Base-by-base conservation (phyloP, 2,888 invertebrate genomes). In the Phania funesta region DNA sequence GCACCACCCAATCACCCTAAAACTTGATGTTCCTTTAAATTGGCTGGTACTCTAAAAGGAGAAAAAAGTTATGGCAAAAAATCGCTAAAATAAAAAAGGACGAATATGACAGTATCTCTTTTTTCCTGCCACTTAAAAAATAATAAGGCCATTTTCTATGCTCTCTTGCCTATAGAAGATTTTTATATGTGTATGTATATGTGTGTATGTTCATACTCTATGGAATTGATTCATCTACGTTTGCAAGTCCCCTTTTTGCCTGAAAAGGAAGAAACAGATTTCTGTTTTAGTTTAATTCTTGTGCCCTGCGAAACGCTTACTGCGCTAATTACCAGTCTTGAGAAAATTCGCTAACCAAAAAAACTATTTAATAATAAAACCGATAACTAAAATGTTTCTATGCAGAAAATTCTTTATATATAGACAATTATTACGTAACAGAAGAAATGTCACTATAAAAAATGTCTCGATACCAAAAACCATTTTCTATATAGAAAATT, bases 111-210 rank as follows among this genome's bases (percentile, higher is more conserved):
- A 54, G n/a, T 38, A 20, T 58, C 32, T 46, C 16, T 13, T 29
- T 29, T 46, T 58, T 48, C n/a, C 35, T 32, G 32, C 16, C 70
- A 35, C 56, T 35, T 50, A 18, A 46, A 26, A 26, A 52, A 20
- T 41, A 41, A 38, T 41, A 54, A 46, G 16, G 9, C 46, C n/a
- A 26, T 46, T 54, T 56, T 18, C 8, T 16, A 48, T 44, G 64
- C 46, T 46, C 62, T 64, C 44, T 44, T 64, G 44, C 5, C 46
- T 24, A 18, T 16, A 22, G 13, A 62, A 62, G 41, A 52, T 62
- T 50, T 60, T 22, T 58, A 20, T n/a, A 29, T 6, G 4, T 24
- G 11, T 56, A 35, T 4, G n/a, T 9, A 41, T 8, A 32, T n/a
- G 22, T 22, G 24, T 8, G 7, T 44, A 44, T 18, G 6, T 16